These are phyloP conservation scores for Larimichthys polyactis DNA, from an alignment of 2,113 vertebrate species.

Conservation along the genomic window DNA sequence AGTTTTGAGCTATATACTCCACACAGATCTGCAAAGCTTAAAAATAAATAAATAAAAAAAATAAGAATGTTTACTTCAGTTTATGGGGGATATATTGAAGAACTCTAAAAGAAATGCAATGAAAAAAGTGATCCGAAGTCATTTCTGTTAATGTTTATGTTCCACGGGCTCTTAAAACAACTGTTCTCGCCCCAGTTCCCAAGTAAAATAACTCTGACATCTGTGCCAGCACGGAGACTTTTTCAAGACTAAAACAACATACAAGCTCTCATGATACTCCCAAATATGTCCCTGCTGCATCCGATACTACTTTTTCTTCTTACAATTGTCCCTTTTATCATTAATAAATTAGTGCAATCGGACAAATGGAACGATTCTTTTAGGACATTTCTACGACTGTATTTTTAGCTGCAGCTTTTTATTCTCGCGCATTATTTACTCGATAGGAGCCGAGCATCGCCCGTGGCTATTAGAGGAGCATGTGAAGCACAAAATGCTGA, in stretches of 20 bases:
- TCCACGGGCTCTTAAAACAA: conserved; percentile 11
- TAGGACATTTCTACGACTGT: conserved; percentile 70
- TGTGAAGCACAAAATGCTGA: conserved; percentile 23
- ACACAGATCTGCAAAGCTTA: neutral
- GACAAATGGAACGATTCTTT: conserved; percentile 76
- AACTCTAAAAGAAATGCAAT: neutral
- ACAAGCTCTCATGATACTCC: neutral
- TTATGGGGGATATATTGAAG: neutral
- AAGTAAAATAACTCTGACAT: neutral
- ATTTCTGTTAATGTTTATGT: neutral
- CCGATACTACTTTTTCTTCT: conserved; percentile 24
- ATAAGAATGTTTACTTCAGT: neutral
- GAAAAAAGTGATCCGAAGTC: neutral
- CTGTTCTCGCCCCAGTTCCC: neutral
- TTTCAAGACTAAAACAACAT: conserved; percentile 12
- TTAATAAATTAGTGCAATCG: conserved; percentile 74
- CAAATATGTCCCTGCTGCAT: conserved; percentile 27
- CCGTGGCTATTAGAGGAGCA: conserved; percentile 55
- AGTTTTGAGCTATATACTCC: neutral
- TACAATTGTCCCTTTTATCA: conserved; percentile 58
- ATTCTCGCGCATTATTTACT: conserved; percentile 57
- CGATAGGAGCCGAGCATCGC: conserved; percentile 7
- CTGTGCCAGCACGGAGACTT: neutral
- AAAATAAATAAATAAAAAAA: neutral
- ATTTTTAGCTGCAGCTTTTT: conserved; percentile 76